Conservation (phyloP, 2,797 vertebrate species). For the Hippoglossus hippoglossus region DNA sequence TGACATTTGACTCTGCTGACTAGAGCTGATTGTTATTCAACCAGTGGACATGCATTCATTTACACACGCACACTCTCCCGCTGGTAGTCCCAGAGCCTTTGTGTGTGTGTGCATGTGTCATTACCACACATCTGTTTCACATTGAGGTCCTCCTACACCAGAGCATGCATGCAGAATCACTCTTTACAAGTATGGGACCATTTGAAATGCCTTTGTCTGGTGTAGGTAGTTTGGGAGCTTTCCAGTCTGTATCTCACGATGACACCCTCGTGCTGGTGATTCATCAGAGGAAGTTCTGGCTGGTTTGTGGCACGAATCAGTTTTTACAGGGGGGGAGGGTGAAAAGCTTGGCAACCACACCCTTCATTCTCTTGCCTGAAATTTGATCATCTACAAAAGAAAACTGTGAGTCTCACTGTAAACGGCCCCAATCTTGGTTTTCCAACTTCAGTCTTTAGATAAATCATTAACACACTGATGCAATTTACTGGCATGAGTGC, state of each 20-base stretch:
- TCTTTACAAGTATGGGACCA: slow-evolving; percentile 39
- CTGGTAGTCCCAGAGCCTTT: slow-evolving; percentile 46
- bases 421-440: background rate
- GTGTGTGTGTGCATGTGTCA: slow-evolving; percentile 49
- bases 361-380: slow-evolving; percentile 75
- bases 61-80: background rate
- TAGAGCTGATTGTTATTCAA: slow-evolving; percentile 68
- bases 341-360: slow-evolving; percentile 73
- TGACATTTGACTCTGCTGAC: slow-evolving; percentile 76
- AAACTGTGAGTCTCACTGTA: background rate
- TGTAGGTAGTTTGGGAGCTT: slow-evolving; percentile 25
- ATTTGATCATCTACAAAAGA: slow-evolving; percentile 65
- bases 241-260: slow-evolving; percentile 33
- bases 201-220: slow-evolving; percentile 53
- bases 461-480: background rate
- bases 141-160: slow-evolving; percentile 67
- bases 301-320: slow-evolving; percentile 38
- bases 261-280: slow-evolving; percentile 62
- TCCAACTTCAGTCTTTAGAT: background rate
- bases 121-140: slow-evolving; percentile 84
- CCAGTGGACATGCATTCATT: slow-evolving; percentile 23
- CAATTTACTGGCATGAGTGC: background rate
- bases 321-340: slow-evolving; percentile 56
- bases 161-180: slow-evolving; percentile 42
- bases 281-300: slow-evolving; percentile 66